Evolutionary conservation across 2,113 vertebrate species (phyloP), one percentile per base, ranked within the genome.

Genomic region (Echinops telfairi): DNA sequence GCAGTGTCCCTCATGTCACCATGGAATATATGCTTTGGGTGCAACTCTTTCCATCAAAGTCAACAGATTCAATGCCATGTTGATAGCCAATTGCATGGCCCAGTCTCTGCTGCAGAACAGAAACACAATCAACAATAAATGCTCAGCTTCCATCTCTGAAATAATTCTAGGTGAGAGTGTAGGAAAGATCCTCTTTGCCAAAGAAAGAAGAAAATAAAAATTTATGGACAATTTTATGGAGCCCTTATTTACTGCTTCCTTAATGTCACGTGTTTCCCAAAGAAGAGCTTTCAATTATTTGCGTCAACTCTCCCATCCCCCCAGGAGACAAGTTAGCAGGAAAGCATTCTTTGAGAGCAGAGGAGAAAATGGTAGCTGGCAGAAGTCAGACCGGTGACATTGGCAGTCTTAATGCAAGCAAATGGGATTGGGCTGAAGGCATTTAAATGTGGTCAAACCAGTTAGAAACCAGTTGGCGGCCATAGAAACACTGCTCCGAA

Each of bases 161-260:
- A 68, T 17, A 25, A 82, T 57, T 88, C 53, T 71, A n/a, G 60
- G 66, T 10, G 17, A 64, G 62, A 58, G 47, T 66, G 16, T 15
- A 70, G 15, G 17, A 70, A 38, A 91, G 10, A 80, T 1, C 0
- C n/a, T 89, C 20, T 88, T 78, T 92, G 76, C 20, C 73, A 86
- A 71, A 89, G 47, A 36, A 84, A 87, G 62, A 95, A 70, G 87
- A 75, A 87, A 94, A 95, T 77, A 83, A 93, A 92, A 64, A 68
- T 90, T 95, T 91, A 86, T 78, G 81, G 60, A n/a, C 20, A 92
- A 86, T 29, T 19, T 53, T 33, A 91, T 47, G 33, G 83, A 89
- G 36, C 27, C n/a, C 57, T 83, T 79, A 60, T 53, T 89, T 90
- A 79, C 71, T 80, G 40, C 40, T 79, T 79, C 58, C 82, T 83